Evolutionary conservation across 2,797 vertebrate genomes (phyloP).

Genomic region (Falco columbarius): DNA sequence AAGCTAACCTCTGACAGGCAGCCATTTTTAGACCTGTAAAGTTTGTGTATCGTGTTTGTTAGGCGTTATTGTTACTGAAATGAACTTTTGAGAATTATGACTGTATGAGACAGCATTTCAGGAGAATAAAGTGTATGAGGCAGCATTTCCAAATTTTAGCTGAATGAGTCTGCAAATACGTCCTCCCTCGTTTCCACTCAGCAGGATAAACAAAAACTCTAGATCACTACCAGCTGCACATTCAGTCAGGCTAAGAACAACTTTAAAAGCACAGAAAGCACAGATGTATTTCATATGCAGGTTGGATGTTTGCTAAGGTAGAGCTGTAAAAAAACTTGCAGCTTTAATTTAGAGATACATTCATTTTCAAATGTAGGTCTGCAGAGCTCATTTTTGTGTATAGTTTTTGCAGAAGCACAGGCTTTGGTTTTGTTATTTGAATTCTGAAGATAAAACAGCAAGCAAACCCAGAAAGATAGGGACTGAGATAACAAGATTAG

Average conservation of each 20-base stretch:
- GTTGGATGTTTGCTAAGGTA: not conserved
- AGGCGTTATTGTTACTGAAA: not conserved
- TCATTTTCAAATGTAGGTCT: not conserved
- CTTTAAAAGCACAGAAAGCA: not conserved
- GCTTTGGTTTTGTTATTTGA: constrained; percentile 16
- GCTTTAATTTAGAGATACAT: not conserved
- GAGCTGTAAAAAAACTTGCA: not conserved
- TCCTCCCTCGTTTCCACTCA: constrained; percentile 27
- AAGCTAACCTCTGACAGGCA: not conserved
- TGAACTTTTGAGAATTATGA: not conserved
- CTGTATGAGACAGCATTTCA: not conserved
- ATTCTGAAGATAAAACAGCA: constrained; percentile 38
- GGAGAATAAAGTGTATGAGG: not conserved
- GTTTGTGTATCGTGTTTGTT: not conserved
- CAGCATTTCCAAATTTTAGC: constrained; percentile 17
- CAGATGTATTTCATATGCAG: not conserved
- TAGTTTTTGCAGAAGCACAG: not conserved
- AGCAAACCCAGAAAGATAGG: not conserved
- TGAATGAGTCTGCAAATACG: constrained; percentile 37
- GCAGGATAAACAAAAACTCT: constrained; percentile 50
- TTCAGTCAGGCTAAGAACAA: not conserved
- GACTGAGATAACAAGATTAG: constrained; percentile 19
- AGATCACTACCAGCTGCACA: constrained; percentile 40
- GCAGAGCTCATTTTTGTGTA: not conserved
- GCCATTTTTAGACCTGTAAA: not conserved